A percentile compares a stretch with the other conserved stretches of the same genome.
Evolutionary conservation across 2,113 vertebrate genomes (phyloP).

Genomic region (Sylvilagus bachmani): DNA sequence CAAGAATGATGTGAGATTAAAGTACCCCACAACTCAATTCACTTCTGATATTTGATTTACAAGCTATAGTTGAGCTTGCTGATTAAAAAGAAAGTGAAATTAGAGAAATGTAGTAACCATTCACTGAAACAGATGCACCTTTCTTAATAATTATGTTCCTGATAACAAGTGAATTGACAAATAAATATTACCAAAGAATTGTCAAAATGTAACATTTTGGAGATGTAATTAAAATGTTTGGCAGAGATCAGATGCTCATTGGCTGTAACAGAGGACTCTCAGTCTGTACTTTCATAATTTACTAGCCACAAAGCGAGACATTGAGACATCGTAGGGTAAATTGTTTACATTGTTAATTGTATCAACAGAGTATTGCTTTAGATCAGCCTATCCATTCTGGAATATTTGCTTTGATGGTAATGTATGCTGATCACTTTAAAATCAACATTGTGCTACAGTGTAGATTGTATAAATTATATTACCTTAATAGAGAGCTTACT

Average conservation of each 20-base stretch:
- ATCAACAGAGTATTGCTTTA: constrained; percentile 57
- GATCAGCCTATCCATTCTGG: background rate
- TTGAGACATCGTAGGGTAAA: constrained; percentile 37
- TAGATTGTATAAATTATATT: constrained; percentile 23
- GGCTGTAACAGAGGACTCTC: constrained; percentile 29
- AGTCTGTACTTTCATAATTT: constrained; percentile 48
- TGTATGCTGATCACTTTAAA: constrained; percentile 60
- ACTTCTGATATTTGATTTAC: constrained; percentile 41
- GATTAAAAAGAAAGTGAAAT: constrained; percentile 50
- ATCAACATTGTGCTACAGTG: constrained; percentile 8
- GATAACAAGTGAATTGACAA: constrained; percentile 6
- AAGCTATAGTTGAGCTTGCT: background rate
- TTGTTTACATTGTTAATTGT: constrained; percentile 72
- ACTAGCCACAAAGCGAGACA: background rate
- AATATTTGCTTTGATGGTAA: constrained; percentile 74
- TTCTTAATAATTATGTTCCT: constrained; percentile 27
- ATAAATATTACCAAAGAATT: constrained; percentile 37
- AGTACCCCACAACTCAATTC: background rate
- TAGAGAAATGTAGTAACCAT: background rate
- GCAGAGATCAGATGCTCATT: constrained; percentile 13
- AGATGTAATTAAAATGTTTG: constrained; percentile 21
- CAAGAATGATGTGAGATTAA: constrained; percentile 11
- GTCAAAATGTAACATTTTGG: background rate
- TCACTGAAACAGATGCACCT: background rate
- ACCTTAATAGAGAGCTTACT: constrained; percentile 61